Evolutionary conservation across 2,113 vertebrate species (phyloP).

Genomic region (Actinemys pallida): DNA sequence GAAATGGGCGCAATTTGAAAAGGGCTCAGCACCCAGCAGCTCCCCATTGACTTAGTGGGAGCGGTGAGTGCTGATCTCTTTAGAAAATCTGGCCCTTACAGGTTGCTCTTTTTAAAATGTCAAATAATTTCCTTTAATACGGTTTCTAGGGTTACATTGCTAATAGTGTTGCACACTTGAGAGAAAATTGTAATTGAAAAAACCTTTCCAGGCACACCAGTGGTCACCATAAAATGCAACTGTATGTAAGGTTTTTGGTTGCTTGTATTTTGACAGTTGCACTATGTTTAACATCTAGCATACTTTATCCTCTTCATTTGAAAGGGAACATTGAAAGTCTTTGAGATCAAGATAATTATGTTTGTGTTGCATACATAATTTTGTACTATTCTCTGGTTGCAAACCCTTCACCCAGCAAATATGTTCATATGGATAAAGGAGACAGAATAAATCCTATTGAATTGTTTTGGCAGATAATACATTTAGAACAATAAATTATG

Average conservation of each 20-base stretch:
- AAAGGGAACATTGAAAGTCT: neutral
- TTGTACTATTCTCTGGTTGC: neutral
- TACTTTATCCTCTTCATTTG: neutral
- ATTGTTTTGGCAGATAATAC: neutral
- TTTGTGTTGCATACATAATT: neutral
- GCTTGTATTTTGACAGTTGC: neutral
- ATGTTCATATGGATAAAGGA: neutral
- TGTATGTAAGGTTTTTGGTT: neutral
- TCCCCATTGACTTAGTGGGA: neutral
- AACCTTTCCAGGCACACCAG: neutral
- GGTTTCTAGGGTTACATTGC: neutral
- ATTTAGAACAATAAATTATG: neutral
- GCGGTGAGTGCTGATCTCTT: neutral
- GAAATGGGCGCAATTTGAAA: neutral
- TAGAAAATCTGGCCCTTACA: neutral
- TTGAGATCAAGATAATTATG: rapidly evolving
- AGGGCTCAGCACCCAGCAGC: neutral
- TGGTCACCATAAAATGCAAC: neutral
- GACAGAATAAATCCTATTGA: neutral
- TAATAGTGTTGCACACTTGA: neutral
- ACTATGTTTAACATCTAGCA: neutral
- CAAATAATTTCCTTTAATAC: neutral
- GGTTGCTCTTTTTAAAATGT: too few relatives aligned
- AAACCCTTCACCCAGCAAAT: neutral
- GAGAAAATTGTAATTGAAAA: neutral